Evolutionary conservation across 2,888 invertebrate species (phyloP).

Genomic region (Melanargia galathea): DNA sequence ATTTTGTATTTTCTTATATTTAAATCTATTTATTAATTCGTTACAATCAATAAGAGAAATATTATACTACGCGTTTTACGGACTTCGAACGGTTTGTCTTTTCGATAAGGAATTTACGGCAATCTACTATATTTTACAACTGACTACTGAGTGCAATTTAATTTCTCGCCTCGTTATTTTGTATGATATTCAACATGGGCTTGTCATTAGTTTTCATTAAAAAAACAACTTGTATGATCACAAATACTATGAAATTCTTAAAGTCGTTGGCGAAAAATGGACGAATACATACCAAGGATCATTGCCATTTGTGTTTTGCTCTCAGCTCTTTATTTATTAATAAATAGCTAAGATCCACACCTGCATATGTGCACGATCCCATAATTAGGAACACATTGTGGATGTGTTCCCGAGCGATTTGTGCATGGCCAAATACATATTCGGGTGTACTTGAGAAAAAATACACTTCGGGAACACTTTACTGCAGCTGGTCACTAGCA

Average conservation of each 20-base stretch:
- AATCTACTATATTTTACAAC: not conserved
- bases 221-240: not conserved
- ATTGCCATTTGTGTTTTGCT: slow-evolving; percentile 13
- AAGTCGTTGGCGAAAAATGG: slow-evolving; percentile 14
- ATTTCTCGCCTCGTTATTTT: not conserved
- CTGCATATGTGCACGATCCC: no score
- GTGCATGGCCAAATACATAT: no score
- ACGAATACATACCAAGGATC: slow-evolving; percentile 2
- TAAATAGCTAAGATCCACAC: no score
- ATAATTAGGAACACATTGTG: no score
- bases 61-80: not conserved
- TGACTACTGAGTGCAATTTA: not conserved
- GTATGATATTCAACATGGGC: not conserved
- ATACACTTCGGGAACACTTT: no score
- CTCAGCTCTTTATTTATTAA: slow-evolving; percentile 15
- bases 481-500: no score
- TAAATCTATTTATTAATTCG: no score
- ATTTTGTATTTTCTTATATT: no score
- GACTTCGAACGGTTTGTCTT: not conserved
- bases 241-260: not conserved
- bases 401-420: no score
- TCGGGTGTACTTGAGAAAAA: no score
- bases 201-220: not conserved
- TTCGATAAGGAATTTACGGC: not conserved
- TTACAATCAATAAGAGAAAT: not conserved